A percentile compares a stretch with the other conserved stretches of the same genome.
Evolutionary conservation across 2,113 vertebrate genomes (phyloP).

Genomic region (Ochotona princeps): DNA sequence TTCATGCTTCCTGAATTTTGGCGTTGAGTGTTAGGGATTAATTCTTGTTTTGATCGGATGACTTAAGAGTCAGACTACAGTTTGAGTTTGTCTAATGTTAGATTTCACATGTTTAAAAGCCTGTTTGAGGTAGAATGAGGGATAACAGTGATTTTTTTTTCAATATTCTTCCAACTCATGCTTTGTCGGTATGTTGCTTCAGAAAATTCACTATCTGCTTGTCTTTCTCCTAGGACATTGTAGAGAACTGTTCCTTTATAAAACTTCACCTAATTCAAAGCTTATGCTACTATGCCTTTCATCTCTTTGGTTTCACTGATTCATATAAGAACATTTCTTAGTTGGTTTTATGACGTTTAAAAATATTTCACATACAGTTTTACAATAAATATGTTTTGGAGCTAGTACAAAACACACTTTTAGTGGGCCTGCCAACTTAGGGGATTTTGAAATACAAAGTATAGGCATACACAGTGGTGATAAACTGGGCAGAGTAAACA

Average conservation of each 20-base stretch:
- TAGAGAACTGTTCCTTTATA: conserved; percentile 28
- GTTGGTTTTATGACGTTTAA: conserved; percentile 32
- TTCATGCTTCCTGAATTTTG: conserved; percentile 49
- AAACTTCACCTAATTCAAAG: conserved; percentile 46
- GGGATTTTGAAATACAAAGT: conserved; percentile 18
- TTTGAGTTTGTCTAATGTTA: conserved; percentile 27
- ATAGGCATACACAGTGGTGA: not conserved
- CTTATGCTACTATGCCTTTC: conserved; percentile 48
- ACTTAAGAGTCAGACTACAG: not conserved
- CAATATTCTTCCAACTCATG: not conserved
- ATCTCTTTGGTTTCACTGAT: conserved; percentile 45
- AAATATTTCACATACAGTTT: not conserved
- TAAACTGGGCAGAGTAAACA: conserved; percentile 28
- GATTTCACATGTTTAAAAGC: conserved; percentile 38
- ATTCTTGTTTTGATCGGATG: not conserved
- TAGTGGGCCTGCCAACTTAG: conserved; percentile 9
- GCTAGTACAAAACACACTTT: not conserved
- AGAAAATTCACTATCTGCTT: conserved; percentile 43
- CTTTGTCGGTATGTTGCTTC: conserved; percentile 35
- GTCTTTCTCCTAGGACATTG: conserved; percentile 8
- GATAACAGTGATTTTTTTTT: not conserved
- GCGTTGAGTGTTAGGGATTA: conserved; percentile 9
- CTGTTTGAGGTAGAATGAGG: conserved; percentile 10
- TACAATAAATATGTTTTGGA: conserved; percentile 37
- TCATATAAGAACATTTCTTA: conserved; percentile 58